These are phyloP conservation scores for Catharus fuscescens DNA, from an alignment of 2,113 vertebrate species.

Conservation along the genomic window DNA sequence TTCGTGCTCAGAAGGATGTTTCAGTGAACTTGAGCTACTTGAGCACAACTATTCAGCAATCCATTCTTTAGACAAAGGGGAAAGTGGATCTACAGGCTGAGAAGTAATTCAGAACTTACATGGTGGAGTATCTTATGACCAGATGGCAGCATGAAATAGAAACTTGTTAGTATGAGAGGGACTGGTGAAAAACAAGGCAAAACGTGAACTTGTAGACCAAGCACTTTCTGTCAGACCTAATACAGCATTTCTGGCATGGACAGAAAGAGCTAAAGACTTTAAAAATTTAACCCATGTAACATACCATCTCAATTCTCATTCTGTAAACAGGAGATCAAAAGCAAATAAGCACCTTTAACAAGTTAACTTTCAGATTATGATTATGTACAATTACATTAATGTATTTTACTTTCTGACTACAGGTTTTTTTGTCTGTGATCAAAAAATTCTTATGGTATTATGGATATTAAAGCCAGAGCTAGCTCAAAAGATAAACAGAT, in stretches of 20 bases:
- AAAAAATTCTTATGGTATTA: background rate
- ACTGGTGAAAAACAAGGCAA: conserved; percentile 30
- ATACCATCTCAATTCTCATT: background rate
- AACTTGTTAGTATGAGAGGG: background rate
- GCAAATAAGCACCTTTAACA: background rate
- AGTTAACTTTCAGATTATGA: background rate
- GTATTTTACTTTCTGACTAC: background rate
- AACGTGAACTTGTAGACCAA: conserved; percentile 14
- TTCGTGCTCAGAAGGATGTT: background rate
- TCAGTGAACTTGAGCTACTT: background rate
- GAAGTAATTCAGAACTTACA: conserved; percentile 20
- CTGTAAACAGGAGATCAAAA: conserved; percentile 24
- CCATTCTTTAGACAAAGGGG: background rate
- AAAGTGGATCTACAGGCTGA: background rate
- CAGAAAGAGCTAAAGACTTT: background rate
- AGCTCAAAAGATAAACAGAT: background rate
- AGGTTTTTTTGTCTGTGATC: background rate
- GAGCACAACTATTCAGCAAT: background rate
- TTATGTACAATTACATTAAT: background rate
- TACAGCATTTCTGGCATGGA: background rate
- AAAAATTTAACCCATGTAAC: background rate
- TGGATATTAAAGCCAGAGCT: background rate
- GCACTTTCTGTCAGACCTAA: background rate
- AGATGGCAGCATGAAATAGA: background rate
- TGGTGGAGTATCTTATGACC: background rate